phyloP scores from a whole-genome alignment of 2,888 invertebrate genomes.

The Synergus itoensis region DNA sequence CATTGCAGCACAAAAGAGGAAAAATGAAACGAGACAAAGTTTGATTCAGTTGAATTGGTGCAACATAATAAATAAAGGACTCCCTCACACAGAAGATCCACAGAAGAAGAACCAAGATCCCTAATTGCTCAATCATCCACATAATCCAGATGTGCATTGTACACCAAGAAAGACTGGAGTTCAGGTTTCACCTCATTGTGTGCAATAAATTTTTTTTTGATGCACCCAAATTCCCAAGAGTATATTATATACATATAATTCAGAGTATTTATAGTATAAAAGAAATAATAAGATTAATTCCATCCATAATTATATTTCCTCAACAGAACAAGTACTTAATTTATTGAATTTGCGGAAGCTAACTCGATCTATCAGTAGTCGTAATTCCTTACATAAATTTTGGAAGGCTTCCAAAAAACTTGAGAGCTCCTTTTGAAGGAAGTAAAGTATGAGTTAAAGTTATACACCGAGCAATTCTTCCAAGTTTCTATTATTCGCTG shows the following conservation, averaged over 20 bases:
- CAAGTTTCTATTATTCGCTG: constrained; percentile 12
- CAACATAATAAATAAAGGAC: neutral
- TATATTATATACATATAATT: neutral
- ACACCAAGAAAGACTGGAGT: neutral
- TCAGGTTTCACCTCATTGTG: neutral
- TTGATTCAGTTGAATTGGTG: constrained; percentile 30
- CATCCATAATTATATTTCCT: neutral
- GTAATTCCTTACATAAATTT: neutral
- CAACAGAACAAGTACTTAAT: neutral
- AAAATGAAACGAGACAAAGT: constrained; percentile 43
- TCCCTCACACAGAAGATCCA: neutral
- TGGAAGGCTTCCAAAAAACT: neutral
- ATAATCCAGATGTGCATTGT: constrained; percentile 15
- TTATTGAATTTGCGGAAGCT: neutral
- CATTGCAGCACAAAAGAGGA: constrained; percentile 44
- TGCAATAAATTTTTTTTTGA: neutral
- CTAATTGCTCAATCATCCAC: constrained; percentile 20
- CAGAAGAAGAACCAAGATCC: constrained; percentile 20
- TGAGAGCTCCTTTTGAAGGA: neutral
- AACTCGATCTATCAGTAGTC: neutral
- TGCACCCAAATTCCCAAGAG: neutral
- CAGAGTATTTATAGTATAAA: neutral
- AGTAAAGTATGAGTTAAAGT: neutral
- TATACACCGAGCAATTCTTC: neutral
- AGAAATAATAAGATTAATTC: neutral